Evolutionary conservation across 64 coral and sea anemone genomes (phyloP), one percentile per base, ranked within the genome.

Genomic region (Montipora foliosa): DNA sequence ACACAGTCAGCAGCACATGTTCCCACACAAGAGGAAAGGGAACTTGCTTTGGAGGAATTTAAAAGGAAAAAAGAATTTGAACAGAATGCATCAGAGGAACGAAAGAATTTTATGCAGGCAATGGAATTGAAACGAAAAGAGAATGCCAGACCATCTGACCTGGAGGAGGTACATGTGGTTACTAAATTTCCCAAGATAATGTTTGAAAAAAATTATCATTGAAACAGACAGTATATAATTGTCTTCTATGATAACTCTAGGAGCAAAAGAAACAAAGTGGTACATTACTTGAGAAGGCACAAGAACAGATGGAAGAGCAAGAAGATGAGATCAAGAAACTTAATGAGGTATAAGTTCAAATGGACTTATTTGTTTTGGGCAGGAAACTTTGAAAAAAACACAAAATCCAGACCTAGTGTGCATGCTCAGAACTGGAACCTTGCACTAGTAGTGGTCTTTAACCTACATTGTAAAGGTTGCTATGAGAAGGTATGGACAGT

Each of bases 271-370:
- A 91, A 76, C 94, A 90, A 88, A 94, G 95, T 84, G 95, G 91
- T 16, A 93, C 96, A 89, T 77, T 99, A 9, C 92, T 99, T 12
- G 98, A 96, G 22, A 99, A 99, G 44, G 98, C 98, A 24, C 96
- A 96, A 81, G 95, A 99, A 92, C 98, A 96, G 71, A 99, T 99
- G 98, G 98, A 99, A 29, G 98, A 99, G 73, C 92, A 99, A 88
- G 98, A 99, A 80, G 98, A 99, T 96, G 98, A 99, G 76, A 99
- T 99, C 21, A 99, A 99, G 60, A 99, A 99, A 74, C 76, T 99
- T 55, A 99, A 99, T 93, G 98, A 99, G 92, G 98, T 99, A 90
- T 64, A 12, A 37, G 37, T 37, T 37, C 37, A 37, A 37, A 37
- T 37, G 37, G 37, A 37, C 37, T 37, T 37, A 37, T 37, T 37